Base-by-base conservation (phyloP, 2,113 vertebrate species). In the Macrotis lagotis region DNA sequence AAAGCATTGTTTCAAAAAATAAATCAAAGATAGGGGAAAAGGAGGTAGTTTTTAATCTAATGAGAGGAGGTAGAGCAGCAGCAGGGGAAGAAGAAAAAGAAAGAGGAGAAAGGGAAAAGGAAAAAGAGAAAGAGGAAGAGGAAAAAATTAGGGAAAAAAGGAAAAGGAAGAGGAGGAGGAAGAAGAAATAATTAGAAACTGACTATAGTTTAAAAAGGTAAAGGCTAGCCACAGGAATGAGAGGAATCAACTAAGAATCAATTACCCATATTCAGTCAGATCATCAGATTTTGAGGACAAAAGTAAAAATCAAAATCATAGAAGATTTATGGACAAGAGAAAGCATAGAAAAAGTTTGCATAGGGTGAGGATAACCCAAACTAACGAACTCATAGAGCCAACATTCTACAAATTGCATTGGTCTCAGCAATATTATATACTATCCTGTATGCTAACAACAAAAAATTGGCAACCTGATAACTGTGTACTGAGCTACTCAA, bases 101-200 rank as follows among this genome's bases (percentile, higher is more conserved):
- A 31, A 31, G 37, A 16, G 50, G 12, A 19, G 10, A 5, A 25
- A 6, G 6, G 14, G 49, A 88, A 50, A 12, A 48, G 50, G 25
- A 8, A n/a, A n/a, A 47, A 4, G 48, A 47, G 22, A 14, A 47
- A 37, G 25, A 49, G 8, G 22, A 49, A 48, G 51, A 88, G 93
- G 92, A 50, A 93, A 88, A 95, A 51, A 94, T 28, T 95, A 31
- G 55, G 14, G 50, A 90, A 93, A 48, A 48, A 91, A 91, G 89
- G 96, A 90, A 49, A 89, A 51, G 94, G 28, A 95, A 28, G 88
- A 24, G 49, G 24, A 49, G 25, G 48, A 48, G 19, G 49, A 37
- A 37, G 49, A 91, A 28, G 47, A 89, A 89, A 37, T 16, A 44
- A 74, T 74, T 22, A 74, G 66, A n/a, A 74, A 74, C 0, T 44